A percentile compares a stretch with the other conserved stretches of the same genome.
Evolutionary conservation across 1,140 invertebrate species (phyloP).

Genomic region (Hylaeus anthracinus): DNA sequence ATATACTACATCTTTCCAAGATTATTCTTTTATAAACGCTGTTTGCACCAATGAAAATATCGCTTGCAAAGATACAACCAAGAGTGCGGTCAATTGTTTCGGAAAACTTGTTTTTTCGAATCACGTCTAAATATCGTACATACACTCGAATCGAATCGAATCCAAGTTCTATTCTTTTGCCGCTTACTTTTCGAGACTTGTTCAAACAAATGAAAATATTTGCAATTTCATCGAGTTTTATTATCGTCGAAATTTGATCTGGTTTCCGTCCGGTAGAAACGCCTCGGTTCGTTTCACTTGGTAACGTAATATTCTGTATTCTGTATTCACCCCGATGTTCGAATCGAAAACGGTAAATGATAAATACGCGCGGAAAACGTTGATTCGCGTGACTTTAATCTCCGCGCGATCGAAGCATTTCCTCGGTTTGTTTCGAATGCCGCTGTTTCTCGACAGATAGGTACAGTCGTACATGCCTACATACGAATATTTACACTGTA

Average conservation of each 20-base stretch:
- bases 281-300: not conserved
- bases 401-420: not conserved
- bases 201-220: not conserved
- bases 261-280: not conserved
- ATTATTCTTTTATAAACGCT: too few relatives aligned
- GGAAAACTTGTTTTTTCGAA: too few relatives aligned
- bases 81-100: too few relatives aligned
- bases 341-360: not conserved
- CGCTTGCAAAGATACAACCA: too few relatives aligned
- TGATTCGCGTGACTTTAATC: not conserved
- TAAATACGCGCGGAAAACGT: not conserved
- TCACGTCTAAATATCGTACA: too few relatives aligned
- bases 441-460: not conserved
- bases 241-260: not conserved
- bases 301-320: not conserved
- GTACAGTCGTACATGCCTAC: too few relatives aligned
- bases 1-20: too few relatives aligned
- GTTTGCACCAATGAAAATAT: too few relatives aligned
- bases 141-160: conserved; percentile 14
- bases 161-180: not conserved
- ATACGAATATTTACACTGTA: too few relatives aligned
- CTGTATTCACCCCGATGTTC: not conserved
- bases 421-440: not conserved
- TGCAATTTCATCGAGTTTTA: not conserved
- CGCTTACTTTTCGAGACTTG: not conserved